Percentiles rank a stretch among this genome's conserved stretches.
Evolutionary conservation across 2,797 vertebrate species (phyloP).

Genomic region (Psittacula echo): DNA sequence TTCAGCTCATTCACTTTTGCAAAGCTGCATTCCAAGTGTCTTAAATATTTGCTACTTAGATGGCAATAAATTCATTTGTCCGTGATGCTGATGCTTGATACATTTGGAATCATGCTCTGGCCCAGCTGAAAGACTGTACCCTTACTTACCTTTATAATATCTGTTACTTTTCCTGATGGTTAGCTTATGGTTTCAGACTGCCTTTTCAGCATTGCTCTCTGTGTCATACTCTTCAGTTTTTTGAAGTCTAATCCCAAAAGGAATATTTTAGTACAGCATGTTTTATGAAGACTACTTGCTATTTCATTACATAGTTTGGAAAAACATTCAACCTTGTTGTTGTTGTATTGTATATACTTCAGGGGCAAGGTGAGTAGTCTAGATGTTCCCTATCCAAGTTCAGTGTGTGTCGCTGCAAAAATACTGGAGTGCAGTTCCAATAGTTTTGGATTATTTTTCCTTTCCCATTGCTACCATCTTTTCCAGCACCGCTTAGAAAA

Average conservation of each 20-base stretch:
- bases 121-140: neutral
- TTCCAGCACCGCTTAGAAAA: neutral
- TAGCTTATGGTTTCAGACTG: neutral
- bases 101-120: neutral
- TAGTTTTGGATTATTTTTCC: neutral
- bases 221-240: neutral
- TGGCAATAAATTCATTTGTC: accelerated
- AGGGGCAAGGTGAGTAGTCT: neutral
- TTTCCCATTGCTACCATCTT: neutral
- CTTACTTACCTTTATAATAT: neutral
- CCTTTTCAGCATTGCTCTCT: neutral
- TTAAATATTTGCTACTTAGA: neutral
- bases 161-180: conserved; percentile 5
- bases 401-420: neutral
- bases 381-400: neutral
- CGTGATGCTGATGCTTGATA: neutral
- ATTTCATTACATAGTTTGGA: neutral
- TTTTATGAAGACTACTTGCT: neutral
- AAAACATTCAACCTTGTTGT: neutral
- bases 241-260: neutral
- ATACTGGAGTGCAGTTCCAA: neutral
- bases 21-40: neutral
- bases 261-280: neutral
- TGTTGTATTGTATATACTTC: neutral
- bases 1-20: neutral